Evolutionary conservation across 1,140 invertebrate species (phyloP).

Genomic region (Piezodorus guildinii): DNA sequence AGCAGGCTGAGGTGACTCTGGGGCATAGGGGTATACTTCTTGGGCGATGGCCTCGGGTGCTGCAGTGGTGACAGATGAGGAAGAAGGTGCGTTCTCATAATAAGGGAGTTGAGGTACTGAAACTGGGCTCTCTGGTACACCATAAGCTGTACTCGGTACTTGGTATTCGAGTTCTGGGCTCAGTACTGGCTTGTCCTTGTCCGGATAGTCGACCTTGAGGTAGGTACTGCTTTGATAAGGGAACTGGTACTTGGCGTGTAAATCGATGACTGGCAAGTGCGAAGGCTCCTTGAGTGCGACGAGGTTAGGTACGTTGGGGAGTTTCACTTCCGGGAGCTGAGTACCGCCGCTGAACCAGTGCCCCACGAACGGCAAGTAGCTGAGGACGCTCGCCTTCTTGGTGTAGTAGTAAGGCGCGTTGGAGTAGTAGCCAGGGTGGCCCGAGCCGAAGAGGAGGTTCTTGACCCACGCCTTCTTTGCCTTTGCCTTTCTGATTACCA

Average conservation of each 20-base stretch:
- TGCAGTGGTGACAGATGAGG: neutral
- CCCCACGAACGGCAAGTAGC: constrained; percentile 2
- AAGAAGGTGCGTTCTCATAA: neutral
- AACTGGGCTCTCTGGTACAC: neutral
- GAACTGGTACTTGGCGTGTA: constrained; percentile 15
- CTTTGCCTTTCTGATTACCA: neutral
- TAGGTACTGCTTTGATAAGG: constrained; percentile 12
- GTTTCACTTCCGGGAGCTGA: constrained; percentile 19
- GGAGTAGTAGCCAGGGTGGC: constrained; percentile 1
- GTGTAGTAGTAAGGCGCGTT: neutral
- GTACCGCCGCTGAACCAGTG: neutral
- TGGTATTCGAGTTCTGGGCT: neutral
- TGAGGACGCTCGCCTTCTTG: constrained; percentile 12
- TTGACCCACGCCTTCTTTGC: neutral
- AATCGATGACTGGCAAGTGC: constrained; percentile 17
- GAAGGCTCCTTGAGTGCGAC: constrained; percentile 14
- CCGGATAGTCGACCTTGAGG: constrained; percentile 1
- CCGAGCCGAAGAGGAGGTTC: neutral
- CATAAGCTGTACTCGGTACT: constrained; percentile 2
- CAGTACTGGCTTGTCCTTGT: neutral
- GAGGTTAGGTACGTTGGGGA: constrained; percentile 21
- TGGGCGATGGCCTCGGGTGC: neutral
- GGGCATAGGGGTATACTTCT: neutral
- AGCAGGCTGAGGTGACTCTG: neutral
- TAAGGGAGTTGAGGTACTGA: neutral